These are phyloP conservation scores for Sericinus montela DNA, from an alignment of 2,888 invertebrate species.

Conservation along the genomic window DNA sequence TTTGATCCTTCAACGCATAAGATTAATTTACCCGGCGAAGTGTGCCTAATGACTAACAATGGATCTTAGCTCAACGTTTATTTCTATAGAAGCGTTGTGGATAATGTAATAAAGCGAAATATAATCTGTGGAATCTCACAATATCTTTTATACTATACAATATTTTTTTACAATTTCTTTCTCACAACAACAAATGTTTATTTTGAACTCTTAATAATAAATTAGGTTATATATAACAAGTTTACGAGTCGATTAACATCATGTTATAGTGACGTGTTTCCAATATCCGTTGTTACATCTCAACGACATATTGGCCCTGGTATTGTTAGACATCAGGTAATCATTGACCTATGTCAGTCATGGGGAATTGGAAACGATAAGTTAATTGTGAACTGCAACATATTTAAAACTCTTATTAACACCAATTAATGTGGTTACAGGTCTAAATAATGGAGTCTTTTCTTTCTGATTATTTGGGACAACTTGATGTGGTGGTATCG, in stretches of 20 bases:
- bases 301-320: neutral
- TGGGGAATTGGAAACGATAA: neutral
- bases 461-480: too few relatives aligned
- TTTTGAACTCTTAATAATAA: too few relatives aligned
- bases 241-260: neutral
- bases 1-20: neutral
- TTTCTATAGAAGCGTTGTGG: neutral
- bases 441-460: too few relatives aligned
- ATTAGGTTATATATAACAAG: too few relatives aligned
- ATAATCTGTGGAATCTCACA: neutral
- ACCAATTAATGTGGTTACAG: too few relatives aligned
- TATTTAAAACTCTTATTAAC: too few relatives aligned
- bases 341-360: neutral
- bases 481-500: too few relatives aligned
- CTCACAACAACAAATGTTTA: too few relatives aligned
- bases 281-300: neutral
- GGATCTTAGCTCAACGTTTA: constrained; percentile 1
- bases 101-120: neutral
- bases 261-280: neutral
- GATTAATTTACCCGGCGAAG: constrained; percentile 8
- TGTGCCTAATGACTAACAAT: constrained; percentile 3
- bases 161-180: too few relatives aligned
- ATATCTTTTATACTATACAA: too few relatives aligned
- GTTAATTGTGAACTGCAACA: neutral
- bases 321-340: neutral